Evolutionary conservation across 2,797 vertebrate genomes (phyloP).

Genomic region (Melanotaenia maccullochi): DNA sequence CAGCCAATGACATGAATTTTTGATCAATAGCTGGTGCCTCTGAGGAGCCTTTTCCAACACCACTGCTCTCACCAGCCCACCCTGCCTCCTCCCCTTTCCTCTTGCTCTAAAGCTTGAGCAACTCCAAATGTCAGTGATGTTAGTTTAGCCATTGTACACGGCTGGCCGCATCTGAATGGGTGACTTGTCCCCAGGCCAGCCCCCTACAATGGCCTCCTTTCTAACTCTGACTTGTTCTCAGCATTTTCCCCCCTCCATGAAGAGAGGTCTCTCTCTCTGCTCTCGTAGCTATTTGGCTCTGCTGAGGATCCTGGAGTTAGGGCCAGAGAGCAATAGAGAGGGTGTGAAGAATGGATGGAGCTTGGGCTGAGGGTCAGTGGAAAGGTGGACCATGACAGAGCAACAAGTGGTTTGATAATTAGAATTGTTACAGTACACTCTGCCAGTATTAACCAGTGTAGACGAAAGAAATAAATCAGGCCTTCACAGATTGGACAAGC

Average conservation of each 20-base stretch:
- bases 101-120: slow-evolving; percentile 77
- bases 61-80: slow-evolving; percentile 55
- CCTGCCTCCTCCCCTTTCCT: slow-evolving; percentile 69
- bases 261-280: slow-evolving; percentile 73
- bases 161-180: slow-evolving; percentile 91
- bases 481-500: slow-evolving; percentile 76
- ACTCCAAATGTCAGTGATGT: slow-evolving; percentile 89
- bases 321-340: slow-evolving; percentile 34
- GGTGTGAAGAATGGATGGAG: slow-evolving; percentile 47
- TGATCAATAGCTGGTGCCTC: slow-evolving; percentile 78
- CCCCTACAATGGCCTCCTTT: slow-evolving; percentile 87
- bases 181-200: slow-evolving; percentile 88
- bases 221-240: slow-evolving; percentile 84
- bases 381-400: slow-evolving; percentile 71
- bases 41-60: slow-evolving; percentile 70
- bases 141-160: slow-evolving; percentile 96
- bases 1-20: slow-evolving; percentile 75
- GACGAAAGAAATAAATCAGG: slow-evolving; percentile 70
- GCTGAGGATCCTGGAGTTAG: slow-evolving; percentile 59
- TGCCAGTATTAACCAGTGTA: slow-evolving; percentile 74
- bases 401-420: slow-evolving; percentile 70
- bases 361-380: slow-evolving; percentile 45
- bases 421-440: slow-evolving; percentile 71
- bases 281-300: slow-evolving; percentile 67
- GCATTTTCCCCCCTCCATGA: slow-evolving; percentile 70